phyloP scores from a whole-genome alignment of 2,797 vertebrate species.

The Orientallactaga sibirica region DNA sequence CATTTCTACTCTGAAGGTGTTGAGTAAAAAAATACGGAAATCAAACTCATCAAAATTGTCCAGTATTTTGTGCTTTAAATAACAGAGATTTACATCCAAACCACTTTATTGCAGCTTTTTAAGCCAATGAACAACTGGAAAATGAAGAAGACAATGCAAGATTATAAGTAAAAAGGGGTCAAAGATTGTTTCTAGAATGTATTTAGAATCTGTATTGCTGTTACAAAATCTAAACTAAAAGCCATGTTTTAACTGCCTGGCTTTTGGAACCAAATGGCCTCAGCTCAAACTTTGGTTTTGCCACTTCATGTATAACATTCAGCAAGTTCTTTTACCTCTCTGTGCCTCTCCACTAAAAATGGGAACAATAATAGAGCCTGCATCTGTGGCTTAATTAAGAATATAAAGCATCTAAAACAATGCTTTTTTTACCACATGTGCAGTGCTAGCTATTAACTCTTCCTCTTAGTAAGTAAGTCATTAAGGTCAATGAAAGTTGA shows the following conservation, averaged over 20 bases:
- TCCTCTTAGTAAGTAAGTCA: neutral
- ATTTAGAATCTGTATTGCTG: constrained; percentile 26
- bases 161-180: neutral
- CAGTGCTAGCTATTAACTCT: constrained; percentile 43
- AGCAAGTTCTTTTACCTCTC: too few species aligned
- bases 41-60: constrained; percentile 37
- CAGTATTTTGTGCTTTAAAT: constrained; percentile 26
- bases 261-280: neutral
- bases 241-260: neutral
- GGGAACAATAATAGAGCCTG: neutral
- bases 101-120: neutral
- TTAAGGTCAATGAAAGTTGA: constrained; percentile 52
- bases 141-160: neutral
- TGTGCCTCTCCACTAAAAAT: constrained; percentile 17
- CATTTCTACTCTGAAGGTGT: constrained; percentile 46
- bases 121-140: neutral
- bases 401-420: constrained; percentile 38
- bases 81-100: constrained; percentile 46
- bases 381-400: neutral
- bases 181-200: neutral
- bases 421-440: neutral
- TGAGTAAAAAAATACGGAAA: constrained; percentile 52
- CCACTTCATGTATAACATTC: neutral
- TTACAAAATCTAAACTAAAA: constrained; percentile 20
- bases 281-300: constrained; percentile 26